Conservation (phyloP, 2,113 vertebrate species). For the Psittacus erithacus region DNA sequence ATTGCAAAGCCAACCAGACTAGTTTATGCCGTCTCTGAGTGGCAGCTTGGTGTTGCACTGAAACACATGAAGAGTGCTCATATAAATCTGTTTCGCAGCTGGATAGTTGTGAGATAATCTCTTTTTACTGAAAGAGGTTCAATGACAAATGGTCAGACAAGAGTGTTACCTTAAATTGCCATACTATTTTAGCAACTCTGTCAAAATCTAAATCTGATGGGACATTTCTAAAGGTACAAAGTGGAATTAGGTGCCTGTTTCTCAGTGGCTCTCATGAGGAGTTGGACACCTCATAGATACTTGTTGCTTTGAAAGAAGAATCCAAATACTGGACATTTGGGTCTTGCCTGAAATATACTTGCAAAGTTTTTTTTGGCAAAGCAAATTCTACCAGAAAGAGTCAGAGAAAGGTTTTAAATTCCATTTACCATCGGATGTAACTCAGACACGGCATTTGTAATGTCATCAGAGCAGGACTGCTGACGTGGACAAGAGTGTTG, state of each 20-base stretch:
- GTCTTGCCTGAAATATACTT: conserved; percentile 4
- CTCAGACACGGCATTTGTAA: conserved; percentile 39
- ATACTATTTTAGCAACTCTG: neutral
- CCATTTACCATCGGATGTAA: neutral
- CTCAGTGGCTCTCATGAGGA: neutral
- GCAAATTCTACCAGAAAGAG: conserved; percentile 14
- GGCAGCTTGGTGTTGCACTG: neutral
- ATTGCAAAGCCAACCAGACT: neutral
- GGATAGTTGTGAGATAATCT: neutral
- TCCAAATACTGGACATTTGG: neutral
- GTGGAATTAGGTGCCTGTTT: neutral
- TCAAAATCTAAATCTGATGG: neutral
- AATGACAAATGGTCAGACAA: neutral
- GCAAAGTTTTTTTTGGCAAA: conserved; percentile 29
- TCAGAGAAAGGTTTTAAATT: conserved; percentile 28
- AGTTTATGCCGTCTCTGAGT: neutral
- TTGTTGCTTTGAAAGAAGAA: conserved; percentile 22
- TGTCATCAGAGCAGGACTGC: conserved; percentile 25
- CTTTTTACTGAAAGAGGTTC: neutral
- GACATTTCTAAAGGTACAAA: neutral
- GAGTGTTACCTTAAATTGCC: neutral
- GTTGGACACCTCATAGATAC: neutral
- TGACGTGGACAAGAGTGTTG: conserved; percentile 20
- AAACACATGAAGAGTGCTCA: neutral
- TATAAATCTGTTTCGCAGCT: neutral